Evolutionary conservation across 2,888 invertebrate species (phyloP).

Genomic region (Pammene aurita): DNA sequence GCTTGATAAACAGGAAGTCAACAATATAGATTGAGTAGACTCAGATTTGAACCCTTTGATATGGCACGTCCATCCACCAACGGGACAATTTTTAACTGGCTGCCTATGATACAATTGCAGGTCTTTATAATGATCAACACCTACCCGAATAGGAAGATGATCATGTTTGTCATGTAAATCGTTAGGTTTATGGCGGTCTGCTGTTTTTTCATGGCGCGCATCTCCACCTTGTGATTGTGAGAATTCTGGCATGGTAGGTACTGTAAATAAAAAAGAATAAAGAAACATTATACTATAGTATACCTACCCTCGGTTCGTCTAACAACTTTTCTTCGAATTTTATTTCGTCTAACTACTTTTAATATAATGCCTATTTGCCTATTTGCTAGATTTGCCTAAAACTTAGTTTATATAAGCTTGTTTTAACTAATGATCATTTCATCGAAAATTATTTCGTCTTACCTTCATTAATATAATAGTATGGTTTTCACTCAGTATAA

Average conservation of each 20-base stretch:
- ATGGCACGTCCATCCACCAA: not conserved
- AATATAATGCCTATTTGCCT: too few relatives aligned
- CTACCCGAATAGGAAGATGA: not conserved
- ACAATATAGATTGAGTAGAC: too few relatives aligned
- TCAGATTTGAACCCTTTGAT: not conserved
- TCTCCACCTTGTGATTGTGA: not conserved
- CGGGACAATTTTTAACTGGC: not conserved
- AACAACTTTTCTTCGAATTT: too few relatives aligned
- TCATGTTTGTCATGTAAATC: not conserved
- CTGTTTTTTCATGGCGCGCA: too few relatives aligned
- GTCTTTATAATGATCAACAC: not conserved
- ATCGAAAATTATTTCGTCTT: too few relatives aligned
- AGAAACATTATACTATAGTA: not conserved
- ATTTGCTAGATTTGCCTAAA: too few relatives aligned
- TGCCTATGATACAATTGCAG: not conserved
- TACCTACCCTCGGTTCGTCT: too few relatives aligned
- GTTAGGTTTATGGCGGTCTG: not conserved
- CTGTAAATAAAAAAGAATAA: conserved; percentile 1
- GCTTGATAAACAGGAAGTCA: not conserved
- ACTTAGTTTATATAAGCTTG: too few relatives aligned
- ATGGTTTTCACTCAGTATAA: too few relatives aligned
- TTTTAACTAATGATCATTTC: too few relatives aligned
- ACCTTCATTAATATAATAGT: too few relatives aligned
- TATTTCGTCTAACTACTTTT: too few relatives aligned
- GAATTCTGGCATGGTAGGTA: conserved; percentile 5